Evolutionary conservation across 92 coral and sea anemone genomes (phyloP), one percentile per base, ranked within the genome.

Genomic region (Epizoanthus illoricatus): DNA sequence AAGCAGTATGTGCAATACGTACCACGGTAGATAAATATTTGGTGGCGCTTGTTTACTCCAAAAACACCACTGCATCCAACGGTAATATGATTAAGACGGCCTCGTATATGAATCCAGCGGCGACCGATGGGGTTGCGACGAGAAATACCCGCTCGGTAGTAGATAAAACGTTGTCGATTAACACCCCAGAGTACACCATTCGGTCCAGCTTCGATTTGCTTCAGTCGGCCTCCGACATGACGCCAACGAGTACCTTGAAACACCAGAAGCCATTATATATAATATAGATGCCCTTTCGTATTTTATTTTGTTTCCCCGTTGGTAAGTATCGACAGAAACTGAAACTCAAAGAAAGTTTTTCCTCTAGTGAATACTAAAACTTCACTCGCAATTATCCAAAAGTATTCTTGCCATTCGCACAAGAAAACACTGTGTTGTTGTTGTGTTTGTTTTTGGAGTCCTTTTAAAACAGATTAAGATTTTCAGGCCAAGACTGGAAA

Each of bases 21-120:
- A 75, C 80, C 80, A 17, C 66, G 65, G 41, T 75, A 75, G 17
- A 13, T 57, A 49, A 28, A 75, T 49, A 75, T 55, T 75, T 55
- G 64, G 60, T 75, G 52, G 6, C 62, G 60, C 9, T 1, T 36
- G 33, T 28, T 58, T 1, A 59, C 56, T 36, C 81, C 81, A 59
- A 59, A 76, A 41, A 76, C 81, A 39, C 81, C 81, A 40, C 43
- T 9, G 43, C 81, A 76, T 59, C 81, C 81, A 76, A 61, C 81
- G 43, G 54, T 60, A 28, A 76, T 68, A 40, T 76, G 23, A 47
- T 18, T 60, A 16, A 76, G 41, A 5, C 68, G 68, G 7, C 81
- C 81, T 9, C 69, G 67, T 55, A 76, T 43, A 1, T 9, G 57
- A 33, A 76, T 2, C 69, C 80, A 75, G 54, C 55, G 80, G 40